These are phyloP conservation scores for Allobates femoralis DNA, from an alignment of 2,797 vertebrate species.

Conservation along the genomic window DNA sequence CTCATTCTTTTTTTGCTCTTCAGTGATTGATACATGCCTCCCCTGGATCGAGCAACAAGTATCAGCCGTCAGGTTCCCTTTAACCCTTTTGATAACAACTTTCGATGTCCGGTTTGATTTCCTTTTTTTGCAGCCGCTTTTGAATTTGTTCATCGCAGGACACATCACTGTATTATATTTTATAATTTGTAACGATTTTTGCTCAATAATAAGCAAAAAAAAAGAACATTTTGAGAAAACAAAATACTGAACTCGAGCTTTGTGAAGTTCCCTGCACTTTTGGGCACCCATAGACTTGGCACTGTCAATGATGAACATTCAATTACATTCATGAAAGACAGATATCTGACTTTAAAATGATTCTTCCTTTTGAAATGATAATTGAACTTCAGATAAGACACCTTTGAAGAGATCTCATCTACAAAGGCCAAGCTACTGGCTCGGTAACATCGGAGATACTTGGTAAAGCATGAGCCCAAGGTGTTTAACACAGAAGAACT, in stretches of 20 bases:
- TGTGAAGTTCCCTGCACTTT: background rate
- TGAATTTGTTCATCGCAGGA: background rate
- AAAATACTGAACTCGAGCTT: too few relatives aligned
- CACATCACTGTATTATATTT: background rate
- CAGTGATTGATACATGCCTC: too few relatives aligned
- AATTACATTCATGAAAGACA: conserved; percentile 31
- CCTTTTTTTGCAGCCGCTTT: too few relatives aligned
- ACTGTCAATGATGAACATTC: background rate
- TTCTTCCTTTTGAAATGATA: conserved; percentile 56
- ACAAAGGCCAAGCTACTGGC: background rate
- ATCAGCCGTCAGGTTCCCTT: too few relatives aligned
- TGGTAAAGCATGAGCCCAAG: background rate
- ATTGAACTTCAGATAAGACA: conserved; percentile 11
- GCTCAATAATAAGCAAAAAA: too few relatives aligned
- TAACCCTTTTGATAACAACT: too few relatives aligned
- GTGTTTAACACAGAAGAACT: background rate
- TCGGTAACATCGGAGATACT: background rate
- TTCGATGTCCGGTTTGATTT: too few relatives aligned
- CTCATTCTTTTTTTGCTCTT: too few relatives aligned
- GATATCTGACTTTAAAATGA: conserved; percentile 52
- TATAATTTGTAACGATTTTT: background rate
- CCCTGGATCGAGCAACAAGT: too few relatives aligned
- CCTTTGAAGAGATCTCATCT: conserved; percentile 27
- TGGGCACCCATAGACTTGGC: background rate
- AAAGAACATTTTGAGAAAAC: too few relatives aligned